Conservation (phyloP, 2,113 vertebrate species). For the Pterophyllum scalare region DNA sequence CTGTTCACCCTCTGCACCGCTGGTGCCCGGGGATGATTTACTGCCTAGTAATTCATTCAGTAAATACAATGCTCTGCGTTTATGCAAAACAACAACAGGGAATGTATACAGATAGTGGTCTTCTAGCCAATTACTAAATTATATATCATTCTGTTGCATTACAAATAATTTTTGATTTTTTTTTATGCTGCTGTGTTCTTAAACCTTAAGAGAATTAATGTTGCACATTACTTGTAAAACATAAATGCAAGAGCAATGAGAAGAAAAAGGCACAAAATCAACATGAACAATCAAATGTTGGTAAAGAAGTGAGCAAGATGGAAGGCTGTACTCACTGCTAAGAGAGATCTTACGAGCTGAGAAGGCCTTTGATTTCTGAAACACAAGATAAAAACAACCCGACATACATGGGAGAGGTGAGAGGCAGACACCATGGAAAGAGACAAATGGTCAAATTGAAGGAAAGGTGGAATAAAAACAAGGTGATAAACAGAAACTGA, state of each 20-base stretch:
- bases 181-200: background rate
- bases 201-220: background rate
- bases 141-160: background rate
- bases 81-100: background rate
- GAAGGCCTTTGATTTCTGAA: slow-evolving; percentile 80
- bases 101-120: background rate
- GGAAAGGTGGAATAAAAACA: slow-evolving; percentile 19
- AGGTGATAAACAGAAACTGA: background rate
- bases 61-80: background rate
- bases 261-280: background rate
- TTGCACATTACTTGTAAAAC: background rate
- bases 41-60: slow-evolving; percentile 57
- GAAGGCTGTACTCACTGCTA: slow-evolving; percentile 72
- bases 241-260: background rate
- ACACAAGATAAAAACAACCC: slow-evolving; percentile 70
- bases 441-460: slow-evolving; percentile 28
- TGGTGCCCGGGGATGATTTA: slow-evolving; percentile 74
- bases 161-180: background rate
- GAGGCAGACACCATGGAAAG: slow-evolving; percentile 15
- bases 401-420: slow-evolving; percentile 58
- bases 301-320: background rate
- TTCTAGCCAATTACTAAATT: background rate
- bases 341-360: slow-evolving; percentile 81
- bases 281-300: background rate
- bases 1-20: slow-evolving; percentile 76